Percentiles rank a stretch among this genome's conserved stretches.
These are phyloP conservation scores for Denticeps clupeoides DNA, from an alignment of 2,797 vertebrate genomes.

Conservation along the genomic window DNA sequence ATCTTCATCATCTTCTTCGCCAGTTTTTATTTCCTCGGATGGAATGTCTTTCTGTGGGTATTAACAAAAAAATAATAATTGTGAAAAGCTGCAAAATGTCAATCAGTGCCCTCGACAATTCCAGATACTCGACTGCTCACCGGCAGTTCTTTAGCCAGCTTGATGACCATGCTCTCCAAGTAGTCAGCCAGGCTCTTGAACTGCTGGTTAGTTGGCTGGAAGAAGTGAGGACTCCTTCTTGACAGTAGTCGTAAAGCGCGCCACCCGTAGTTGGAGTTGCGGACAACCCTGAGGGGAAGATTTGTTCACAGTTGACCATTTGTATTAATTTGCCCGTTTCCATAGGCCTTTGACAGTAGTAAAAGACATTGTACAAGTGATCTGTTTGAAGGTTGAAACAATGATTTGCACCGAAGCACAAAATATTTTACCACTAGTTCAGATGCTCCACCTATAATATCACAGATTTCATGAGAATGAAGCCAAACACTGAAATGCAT, in stretches of 20 bases:
- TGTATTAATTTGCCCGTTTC: no score
- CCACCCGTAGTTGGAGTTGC: conserved; percentile 97
- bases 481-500: no score
- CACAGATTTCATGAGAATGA: no score
- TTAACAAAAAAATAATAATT: not conserved
- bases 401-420: no score
- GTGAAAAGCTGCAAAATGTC: not conserved
- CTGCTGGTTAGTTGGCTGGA: conserved; percentile 95
- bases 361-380: no score
- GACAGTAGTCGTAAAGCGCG: conserved; percentile 85
- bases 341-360: no score
- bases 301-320: no score
- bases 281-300: conserved; percentile 70
- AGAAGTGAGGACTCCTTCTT: conserved; percentile 93
- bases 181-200: conserved; percentile 97
- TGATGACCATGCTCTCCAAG: conserved; percentile 97
- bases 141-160: conserved; percentile 93
- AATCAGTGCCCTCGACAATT: no score
- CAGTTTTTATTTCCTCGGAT: conserved; percentile 98
- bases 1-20: conserved; percentile 87
- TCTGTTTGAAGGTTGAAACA: no score
- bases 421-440: no score
- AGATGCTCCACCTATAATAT: no score
- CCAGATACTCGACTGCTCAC: no score
- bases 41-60: conserved; percentile 70